Base-by-base conservation (phyloP, 2,888 invertebrate species). In the Drosophila picticornis region DNA sequence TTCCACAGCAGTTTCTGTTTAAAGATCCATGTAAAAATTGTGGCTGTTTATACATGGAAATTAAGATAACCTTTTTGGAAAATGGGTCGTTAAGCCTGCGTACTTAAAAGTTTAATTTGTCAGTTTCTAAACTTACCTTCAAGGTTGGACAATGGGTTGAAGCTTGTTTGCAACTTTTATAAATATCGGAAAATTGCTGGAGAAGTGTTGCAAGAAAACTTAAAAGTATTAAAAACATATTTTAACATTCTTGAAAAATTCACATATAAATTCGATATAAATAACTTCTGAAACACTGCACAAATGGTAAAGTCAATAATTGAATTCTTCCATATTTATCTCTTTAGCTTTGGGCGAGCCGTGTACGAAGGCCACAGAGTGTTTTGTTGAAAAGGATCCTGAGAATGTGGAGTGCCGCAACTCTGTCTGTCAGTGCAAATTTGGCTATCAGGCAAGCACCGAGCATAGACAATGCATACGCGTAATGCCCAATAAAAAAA, bases 401-500 rank as follows among this genome's bases (percentile, higher is more conserved):
- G 91, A 92, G 79, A 88, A 81, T 65, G 87, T 92, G 48, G 93
- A 93, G 77, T 93, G 93, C 69, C 91, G 93, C 66, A 93, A 93
- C 75, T 92, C 93, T 19, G 88, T 92, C 46, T 93, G 93, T 70
- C 92, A 92, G 71, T 93, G 93, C 80, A 92, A 93, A 72, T 80
- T 92, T 38, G 91, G 90, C 50, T 91, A 90, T 70, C 89, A 88
- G 68, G 76, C 87, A 38, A 84, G 77, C 77, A 62, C 74, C 38
- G 88, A 85, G n/a, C 88, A 90, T 57, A 88, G 77, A 63, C 77
- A 87, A 56, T 92, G 92, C 80, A 90, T 90, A 65, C 92, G 90
- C 60, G 88, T 92, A 64, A 80, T 90, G 81, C 81, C 91, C 80
- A 91, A 86, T 73, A 92, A 92, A 82, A 92, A 92, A 91, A 92